These are phyloP conservation scores for Heliopora coerulea DNA, from an alignment of 92 coral and sea anemone genomes.

Conservation along the genomic window DNA sequence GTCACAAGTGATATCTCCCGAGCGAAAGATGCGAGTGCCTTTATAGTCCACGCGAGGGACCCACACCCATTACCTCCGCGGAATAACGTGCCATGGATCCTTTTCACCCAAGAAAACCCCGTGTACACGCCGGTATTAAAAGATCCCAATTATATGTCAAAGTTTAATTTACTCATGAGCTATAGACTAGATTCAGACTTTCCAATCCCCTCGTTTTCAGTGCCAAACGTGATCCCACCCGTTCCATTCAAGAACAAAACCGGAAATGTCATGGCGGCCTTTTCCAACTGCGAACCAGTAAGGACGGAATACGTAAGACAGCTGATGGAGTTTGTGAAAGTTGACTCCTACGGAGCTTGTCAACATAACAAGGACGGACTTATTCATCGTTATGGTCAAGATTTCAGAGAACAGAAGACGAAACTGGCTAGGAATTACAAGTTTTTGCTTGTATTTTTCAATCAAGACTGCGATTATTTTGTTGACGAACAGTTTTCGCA, in stretches of 20 bases:
- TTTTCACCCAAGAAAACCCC: slow-evolving; percentile 35
- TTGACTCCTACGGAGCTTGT: slow-evolving; percentile 49
- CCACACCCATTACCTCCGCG: not conserved
- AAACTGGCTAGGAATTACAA: slow-evolving; percentile 71
- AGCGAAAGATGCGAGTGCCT: slow-evolving; percentile 23
- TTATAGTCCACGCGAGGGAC: slow-evolving; percentile 38
- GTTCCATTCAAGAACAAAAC: slow-evolving; percentile 43
- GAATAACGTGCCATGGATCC: slow-evolving; percentile 20
- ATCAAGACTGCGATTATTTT: slow-evolving; percentile 95
- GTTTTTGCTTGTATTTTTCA: slow-evolving; percentile 86
- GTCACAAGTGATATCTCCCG: slow-evolving; percentile 11
- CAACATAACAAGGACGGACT: slow-evolving; percentile 29
- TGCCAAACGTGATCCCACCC: slow-evolving; percentile 39
- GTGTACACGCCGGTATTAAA: slow-evolving; percentile 13
- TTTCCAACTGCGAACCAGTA: slow-evolving; percentile 44
- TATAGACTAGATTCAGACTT: slow-evolving; percentile 50
- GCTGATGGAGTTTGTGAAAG: slow-evolving; percentile 39
- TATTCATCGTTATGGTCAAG: slow-evolving; percentile 42
- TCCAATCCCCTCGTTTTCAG: slow-evolving; percentile 16
- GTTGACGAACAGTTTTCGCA: slow-evolving; percentile 88
- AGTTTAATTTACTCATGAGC: slow-evolving; percentile 44
- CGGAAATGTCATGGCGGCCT: slow-evolving; percentile 27
- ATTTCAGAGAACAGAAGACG: slow-evolving; percentile 76
- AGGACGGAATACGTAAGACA: slow-evolving; percentile 41
- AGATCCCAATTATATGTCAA: slow-evolving; percentile 59